Evolutionary conservation across 2,113 vertebrate genomes (phyloP), one percentile per base, ranked within the genome.

Genomic region (Malaclemys terrapin): DNA sequence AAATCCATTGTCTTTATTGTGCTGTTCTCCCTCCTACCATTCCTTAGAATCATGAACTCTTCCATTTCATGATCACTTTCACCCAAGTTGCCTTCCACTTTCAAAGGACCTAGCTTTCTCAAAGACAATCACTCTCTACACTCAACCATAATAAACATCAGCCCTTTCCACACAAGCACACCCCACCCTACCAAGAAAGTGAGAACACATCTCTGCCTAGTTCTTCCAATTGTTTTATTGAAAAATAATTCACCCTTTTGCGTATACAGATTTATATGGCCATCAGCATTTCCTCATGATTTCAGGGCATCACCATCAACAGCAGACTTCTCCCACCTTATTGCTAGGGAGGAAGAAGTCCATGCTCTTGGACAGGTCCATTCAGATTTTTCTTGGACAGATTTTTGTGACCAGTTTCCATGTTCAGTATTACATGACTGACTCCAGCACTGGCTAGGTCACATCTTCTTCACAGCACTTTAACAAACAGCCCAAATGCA

Each of bases 81-180:
- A 54, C 53, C 20, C 53, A 53, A 53, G 53, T 22, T 16, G 53
- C 53, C 53, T 54, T 54, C 20, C 20, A 54, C 53, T 54, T 54
- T 54, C 53, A 54, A 54, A 97, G 82, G 93, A 89, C 85, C 57
- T 82, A 88, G 85, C n/a, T 91, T 87, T 88, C 88, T 92, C 81
- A 94, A 95, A 91, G 42, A 35, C 79, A 95, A 82, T 47, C 79
- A 84, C 12, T n/a, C 29, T 8, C 83, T 88, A 54, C 22, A 47
- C 9, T 25, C 31, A 31, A 76, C 93, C 19, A 6, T 72, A 20
- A 38, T 72, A 72, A 38, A 38, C 10, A 5, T 38, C 65, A 57
- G 79, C 27, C 84, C 78, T 42, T 88, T 72, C 19, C 0, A 1
- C 42, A 24, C 42, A 8, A 11, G 3, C 22, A 57, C 16, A 25